Percentiles rank a stretch among this genome's conserved stretches.
phyloP scores from a whole-genome alignment of 2,113 vertebrate species.

The Rallus limicola region DNA sequence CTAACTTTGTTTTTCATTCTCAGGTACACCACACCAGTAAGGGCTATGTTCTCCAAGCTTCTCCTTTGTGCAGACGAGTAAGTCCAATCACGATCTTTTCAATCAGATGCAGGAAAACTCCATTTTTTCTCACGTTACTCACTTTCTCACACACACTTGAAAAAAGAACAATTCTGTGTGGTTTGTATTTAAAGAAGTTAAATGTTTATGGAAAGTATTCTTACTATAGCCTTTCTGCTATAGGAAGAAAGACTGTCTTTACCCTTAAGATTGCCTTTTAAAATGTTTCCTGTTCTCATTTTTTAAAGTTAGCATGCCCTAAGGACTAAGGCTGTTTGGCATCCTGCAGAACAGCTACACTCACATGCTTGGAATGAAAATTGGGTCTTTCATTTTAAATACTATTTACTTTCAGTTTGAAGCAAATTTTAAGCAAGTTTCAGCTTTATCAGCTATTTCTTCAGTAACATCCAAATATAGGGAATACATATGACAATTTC shows the following conservation, averaged over 20 bases:
- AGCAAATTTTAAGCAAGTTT: neutral
- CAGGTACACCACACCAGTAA: rapidly evolving
- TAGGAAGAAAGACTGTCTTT: neutral
- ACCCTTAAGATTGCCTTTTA: neutral
- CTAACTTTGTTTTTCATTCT: neutral
- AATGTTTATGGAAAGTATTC: neutral
- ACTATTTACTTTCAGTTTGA: neutral
- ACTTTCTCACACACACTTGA: neutral
- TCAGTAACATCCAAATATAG: neutral
- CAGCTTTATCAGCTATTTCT: neutral
- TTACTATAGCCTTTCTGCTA: neutral
- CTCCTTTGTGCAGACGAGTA: neutral
- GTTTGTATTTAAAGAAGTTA: neutral
- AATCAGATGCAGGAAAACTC: neutral
- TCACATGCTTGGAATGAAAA: neutral
- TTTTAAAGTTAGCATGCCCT: neutral
- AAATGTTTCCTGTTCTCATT: neutral
- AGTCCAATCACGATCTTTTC: neutral
- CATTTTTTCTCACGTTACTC: neutral
- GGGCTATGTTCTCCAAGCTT: neutral
- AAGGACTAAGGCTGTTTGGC: neutral
- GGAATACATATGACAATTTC: neutral
- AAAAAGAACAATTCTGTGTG: neutral
- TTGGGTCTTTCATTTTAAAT: neutral
- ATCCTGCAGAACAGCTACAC: neutral